Evolutionary conservation across 2,797 vertebrate genomes (phyloP).

Genomic region (Enteromius afrohamiltoni): DNA sequence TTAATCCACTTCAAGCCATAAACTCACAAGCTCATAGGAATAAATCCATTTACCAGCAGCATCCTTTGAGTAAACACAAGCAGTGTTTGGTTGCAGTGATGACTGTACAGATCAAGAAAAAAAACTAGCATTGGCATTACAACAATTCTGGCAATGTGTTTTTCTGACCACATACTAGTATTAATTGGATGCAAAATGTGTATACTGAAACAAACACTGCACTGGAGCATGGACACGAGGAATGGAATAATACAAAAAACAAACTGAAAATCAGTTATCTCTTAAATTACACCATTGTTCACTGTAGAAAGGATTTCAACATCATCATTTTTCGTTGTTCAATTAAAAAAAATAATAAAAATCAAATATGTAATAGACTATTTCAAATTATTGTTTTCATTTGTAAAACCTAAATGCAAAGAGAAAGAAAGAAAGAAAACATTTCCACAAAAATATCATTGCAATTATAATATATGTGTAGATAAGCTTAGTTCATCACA

Average conservation of each 20-base stretch:
- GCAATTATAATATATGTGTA: background rate
- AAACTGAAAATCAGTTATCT: background rate
- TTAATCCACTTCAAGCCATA: constrained; percentile 46
- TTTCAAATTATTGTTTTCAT: too few species aligned
- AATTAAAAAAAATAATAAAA: background rate
- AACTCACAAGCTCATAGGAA: constrained; percentile 25
- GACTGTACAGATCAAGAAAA: background rate
- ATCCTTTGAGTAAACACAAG: constrained; percentile 20
- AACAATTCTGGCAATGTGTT: background rate
- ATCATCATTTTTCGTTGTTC: background rate
- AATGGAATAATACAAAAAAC: background rate
- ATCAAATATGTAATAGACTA: background rate
- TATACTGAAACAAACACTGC: background rate
- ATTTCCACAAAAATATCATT: background rate
- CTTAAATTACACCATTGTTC: background rate
- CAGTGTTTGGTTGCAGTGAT: constrained; percentile 19
- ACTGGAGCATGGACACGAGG: background rate
- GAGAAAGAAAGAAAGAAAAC: too few species aligned
- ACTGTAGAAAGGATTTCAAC: background rate
- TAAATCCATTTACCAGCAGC: constrained; percentile 30
- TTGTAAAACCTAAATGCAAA: too few species aligned
- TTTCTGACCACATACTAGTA: background rate
- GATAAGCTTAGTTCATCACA: too few species aligned
- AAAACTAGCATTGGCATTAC: background rate
- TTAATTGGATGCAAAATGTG: background rate